These are phyloP conservation scores for Caprella mutica DNA, from an alignment of 2,888 invertebrate genomes.

Conservation along the genomic window DNA sequence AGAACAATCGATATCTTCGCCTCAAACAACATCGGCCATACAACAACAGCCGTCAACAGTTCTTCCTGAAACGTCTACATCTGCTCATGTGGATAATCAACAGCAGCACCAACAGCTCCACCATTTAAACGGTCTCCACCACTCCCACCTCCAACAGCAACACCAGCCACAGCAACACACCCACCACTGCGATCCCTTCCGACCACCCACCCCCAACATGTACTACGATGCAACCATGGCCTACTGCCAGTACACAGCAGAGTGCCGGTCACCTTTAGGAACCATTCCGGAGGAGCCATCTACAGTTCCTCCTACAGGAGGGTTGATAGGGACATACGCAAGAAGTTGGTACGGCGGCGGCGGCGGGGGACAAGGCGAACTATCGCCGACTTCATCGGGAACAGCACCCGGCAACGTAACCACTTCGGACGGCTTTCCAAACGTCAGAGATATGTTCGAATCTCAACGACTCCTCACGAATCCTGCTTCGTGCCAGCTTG, in stretches of 20 bases:
- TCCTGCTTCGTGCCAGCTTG: constrained; percentile 35
- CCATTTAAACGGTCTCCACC: too few relatives aligned
- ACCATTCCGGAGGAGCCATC: constrained; percentile 25
- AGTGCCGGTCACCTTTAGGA: constrained; percentile 22
- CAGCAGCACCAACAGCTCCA: constrained; percentile 6
- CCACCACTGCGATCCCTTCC: too few relatives aligned
- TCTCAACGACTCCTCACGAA: constrained; percentile 33
- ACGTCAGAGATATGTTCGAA: constrained; percentile 35
- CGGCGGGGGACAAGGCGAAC: constrained; percentile 24
- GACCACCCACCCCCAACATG: constrained; percentile 24
- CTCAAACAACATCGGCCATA: too few relatives aligned
- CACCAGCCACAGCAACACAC: constrained; percentile 17
- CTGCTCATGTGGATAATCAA: not conserved
- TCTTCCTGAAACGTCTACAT: not conserved
- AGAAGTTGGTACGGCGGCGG: constrained; percentile 6
- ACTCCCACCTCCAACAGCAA: constrained; percentile 7
- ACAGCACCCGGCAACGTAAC: constrained; percentile 3
- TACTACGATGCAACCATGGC: constrained; percentile 31
- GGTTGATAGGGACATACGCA: constrained; percentile 18
- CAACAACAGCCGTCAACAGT: too few relatives aligned
- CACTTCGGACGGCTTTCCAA: constrained; percentile 29
- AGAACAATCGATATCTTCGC: too few relatives aligned
- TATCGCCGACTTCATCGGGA: constrained; percentile 14
- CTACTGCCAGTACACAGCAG: constrained; percentile 27
- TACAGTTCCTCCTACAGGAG: constrained; percentile 18